Base-by-base conservation (phyloP, 2,797 vertebrate species). In the Passerculus sandwichensis region DNA sequence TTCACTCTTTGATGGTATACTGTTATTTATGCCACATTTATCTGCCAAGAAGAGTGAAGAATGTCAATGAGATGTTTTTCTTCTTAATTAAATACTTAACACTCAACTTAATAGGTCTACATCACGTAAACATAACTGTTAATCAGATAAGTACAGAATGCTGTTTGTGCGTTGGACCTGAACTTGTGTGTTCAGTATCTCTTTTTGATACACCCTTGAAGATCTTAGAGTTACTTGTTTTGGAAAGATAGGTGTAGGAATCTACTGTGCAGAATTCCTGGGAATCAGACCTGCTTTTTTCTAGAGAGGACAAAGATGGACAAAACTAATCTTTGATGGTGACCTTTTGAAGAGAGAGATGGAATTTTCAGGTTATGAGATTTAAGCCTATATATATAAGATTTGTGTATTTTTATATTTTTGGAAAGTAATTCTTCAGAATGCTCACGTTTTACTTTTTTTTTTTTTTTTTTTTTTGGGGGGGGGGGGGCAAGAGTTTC, bases 61-160 rank as follows among this genome's bases (percentile, higher is more conserved):
- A 70, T 11, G 4, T 93, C 95, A 92, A n/a, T 93, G 34, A 92
- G 64, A 79, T 85, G 40, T 29, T 96, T 92, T 92, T 89, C 77
- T 94, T 62, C 65, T 89, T 95, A 91, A 91, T 89, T 96, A 74
- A 88, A 47, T 93, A 57, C 82, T 67, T 89, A 80, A 85, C 53
- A 73, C 62, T 23, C 36, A 93, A 23, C 23, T 89, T 82, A 86
- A 53, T 92, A 72, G 65, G 59, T 82, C 44, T 95, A n/a, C 7
- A 48, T 96, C 65, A 85, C 36, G 27, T 75, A 91, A 93, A 88
- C 40, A 45, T 78, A 70, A n/a, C 30, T 22, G 54, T 85, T 91
- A 91, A 75, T 96, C 47, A 77, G 34, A 48, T 5, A 71, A 91
- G 36, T 83, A 45, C 45, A 80, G 67, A 83, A 75, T 71, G 17